Conservation (phyloP, 1,140 invertebrate species). For the Penaeus vannamei region DNA sequence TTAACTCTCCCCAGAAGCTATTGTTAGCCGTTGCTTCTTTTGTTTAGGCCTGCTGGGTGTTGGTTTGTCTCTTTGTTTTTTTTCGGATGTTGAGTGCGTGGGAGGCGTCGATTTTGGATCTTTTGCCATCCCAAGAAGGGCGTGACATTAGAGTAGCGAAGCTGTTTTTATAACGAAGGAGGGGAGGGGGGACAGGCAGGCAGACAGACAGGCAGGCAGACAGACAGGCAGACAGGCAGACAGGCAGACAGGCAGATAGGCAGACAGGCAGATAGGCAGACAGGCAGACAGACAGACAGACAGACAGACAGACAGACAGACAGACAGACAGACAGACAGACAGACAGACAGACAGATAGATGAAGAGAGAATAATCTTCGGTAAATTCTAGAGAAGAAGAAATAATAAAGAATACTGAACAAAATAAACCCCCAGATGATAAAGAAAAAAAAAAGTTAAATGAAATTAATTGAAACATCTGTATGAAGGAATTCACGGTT, state of each 20-base stretch:
- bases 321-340: not conserved
- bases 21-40: too few relatives aligned
- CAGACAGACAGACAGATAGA: not conserved
- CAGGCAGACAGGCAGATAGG: too few relatives aligned
- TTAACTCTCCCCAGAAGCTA: too few relatives aligned
- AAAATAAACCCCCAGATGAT: not conserved
- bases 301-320: not conserved
- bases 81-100: not conserved
- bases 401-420: too few relatives aligned
- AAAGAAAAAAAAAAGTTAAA: too few relatives aligned
- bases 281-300: not conserved
- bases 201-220: not conserved
- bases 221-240: not conserved
- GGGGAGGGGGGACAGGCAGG: too few relatives aligned
- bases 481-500: too few relatives aligned
- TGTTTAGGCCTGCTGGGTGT: too few relatives aligned
- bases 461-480: too few relatives aligned
- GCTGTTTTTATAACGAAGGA: not conserved
- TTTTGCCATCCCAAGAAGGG: not conserved
- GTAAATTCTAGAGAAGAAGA: not conserved
- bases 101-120: not conserved
- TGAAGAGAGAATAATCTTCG: too few relatives aligned
- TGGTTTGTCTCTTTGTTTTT: not conserved
- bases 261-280: too few relatives aligned
- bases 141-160: too few relatives aligned